phyloP scores from a whole-genome alignment of 2,888 invertebrate species.

The Adineta ricciae region DNA sequence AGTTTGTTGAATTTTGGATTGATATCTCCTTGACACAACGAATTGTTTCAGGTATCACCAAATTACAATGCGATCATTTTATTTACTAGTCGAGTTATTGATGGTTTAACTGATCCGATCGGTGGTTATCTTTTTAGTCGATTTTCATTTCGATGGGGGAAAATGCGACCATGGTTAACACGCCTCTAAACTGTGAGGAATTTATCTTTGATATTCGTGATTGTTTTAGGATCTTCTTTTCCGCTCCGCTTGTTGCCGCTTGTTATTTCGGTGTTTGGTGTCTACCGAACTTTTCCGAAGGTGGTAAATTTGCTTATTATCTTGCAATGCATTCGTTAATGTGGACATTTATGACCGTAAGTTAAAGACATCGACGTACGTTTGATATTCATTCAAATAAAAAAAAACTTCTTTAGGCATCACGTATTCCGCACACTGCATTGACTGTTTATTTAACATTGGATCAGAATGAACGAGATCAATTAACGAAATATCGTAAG shows the following conservation, averaged over 20 bases:
- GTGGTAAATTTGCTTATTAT: conserved; percentile 26
- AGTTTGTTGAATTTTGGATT: background rate
- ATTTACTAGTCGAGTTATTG: conserved; percentile 29
- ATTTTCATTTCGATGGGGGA: conserved; percentile 26
- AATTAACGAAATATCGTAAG: conserved; percentile 24
- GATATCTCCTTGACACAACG: background rate
- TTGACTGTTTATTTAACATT: conserved; percentile 28
- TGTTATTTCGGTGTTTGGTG: conserved; percentile 27
- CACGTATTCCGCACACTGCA: conserved; percentile 31
- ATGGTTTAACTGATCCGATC: conserved; percentile 31
- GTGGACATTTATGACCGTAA: conserved; percentile 28
- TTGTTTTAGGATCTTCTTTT: conserved; percentile 21
- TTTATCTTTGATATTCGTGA: too few relatives aligned
- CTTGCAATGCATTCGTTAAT: conserved; percentile 11
- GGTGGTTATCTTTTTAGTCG: conserved; percentile 25
- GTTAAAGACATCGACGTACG: background rate
- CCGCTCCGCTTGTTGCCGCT: conserved; percentile 21
- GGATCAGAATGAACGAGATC: conserved; percentile 25
- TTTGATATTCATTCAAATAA: background rate
- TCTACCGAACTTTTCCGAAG: conserved; percentile 20
- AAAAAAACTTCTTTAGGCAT: conserved; percentile 10
- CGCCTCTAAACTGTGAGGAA: too few relatives aligned
- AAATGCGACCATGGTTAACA: conserved; percentile 30
- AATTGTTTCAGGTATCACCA: conserved; percentile 1
- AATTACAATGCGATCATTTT: background rate